A percentile compares a stretch with the other conserved stretches of the same genome.
Evolutionary conservation across 2,888 invertebrate genomes (phyloP).

Genomic region (Dermolepida albohirtum): DNA sequence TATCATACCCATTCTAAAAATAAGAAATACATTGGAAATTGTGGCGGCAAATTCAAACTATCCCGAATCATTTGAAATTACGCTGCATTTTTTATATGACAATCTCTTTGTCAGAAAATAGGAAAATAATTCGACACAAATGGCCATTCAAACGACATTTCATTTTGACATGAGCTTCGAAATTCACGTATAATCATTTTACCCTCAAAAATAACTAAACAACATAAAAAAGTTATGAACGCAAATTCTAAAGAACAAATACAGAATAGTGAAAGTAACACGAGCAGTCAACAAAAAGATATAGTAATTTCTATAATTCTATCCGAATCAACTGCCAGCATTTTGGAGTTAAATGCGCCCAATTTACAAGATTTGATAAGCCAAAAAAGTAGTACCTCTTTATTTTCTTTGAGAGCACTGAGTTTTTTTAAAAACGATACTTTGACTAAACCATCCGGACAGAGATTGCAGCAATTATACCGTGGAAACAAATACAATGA

Average conservation of each 20-base stretch:
- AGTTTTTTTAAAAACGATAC: constrained; percentile 38
- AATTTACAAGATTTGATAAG: constrained; percentile 56
- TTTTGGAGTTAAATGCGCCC: constrained; percentile 57
- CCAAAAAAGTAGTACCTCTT: constrained; percentile 53
- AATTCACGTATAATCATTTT: no score
- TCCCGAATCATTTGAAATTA: no score
- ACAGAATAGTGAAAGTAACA: background rate
- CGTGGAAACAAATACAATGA: background rate
- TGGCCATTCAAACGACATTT: no score
- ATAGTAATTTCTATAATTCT: constrained; percentile 59
- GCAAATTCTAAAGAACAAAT: background rate
- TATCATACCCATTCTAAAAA: no score
- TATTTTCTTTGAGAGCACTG: constrained; percentile 51
- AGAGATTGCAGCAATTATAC: constrained; percentile 9
- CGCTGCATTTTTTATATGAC: no score
- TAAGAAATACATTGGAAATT: no score
- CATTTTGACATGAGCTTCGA: no score
- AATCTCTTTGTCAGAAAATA: no score
- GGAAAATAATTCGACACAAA: no score
- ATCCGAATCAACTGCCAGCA: constrained; percentile 60
- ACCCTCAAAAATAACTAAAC: constrained; percentile 2
- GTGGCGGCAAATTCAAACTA: no score
- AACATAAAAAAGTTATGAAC: constrained; percentile 1
- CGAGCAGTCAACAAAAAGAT: constrained; percentile 45
- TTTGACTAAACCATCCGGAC: constrained; percentile 5